These are phyloP conservation scores for Cataglyphis hispanica DNA, from an alignment of 1,140 invertebrate genomes.

Conservation along the genomic window DNA sequence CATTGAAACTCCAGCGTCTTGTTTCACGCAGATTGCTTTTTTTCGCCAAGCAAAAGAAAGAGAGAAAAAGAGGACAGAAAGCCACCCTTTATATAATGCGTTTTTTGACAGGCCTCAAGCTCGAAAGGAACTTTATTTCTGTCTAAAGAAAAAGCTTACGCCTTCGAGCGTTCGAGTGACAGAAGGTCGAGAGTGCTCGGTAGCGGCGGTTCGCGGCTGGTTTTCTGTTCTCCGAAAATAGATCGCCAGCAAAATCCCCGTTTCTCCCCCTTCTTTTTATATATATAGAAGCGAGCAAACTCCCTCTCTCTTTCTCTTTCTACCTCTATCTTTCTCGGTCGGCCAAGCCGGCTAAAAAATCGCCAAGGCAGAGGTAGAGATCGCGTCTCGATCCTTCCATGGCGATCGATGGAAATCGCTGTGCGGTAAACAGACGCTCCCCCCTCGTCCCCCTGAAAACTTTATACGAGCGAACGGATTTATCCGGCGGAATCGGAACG, in stretches of 20 bases:
- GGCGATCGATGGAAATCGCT: constrained; percentile 51
- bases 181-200: constrained; percentile 48
- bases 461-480: constrained; percentile 47
- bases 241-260: constrained; percentile 79
- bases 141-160: constrained; percentile 41
- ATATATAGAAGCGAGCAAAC: constrained; percentile 47
- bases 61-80: not conserved
- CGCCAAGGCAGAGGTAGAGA: constrained; percentile 33
- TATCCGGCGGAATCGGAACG: constrained; percentile 51
- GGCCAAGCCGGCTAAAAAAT: constrained; percentile 53
- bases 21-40: not conserved
- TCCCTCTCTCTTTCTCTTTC: constrained; percentile 62
- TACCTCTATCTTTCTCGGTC: constrained; percentile 75
- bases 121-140: constrained; percentile 56
- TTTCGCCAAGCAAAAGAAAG: not conserved
- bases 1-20: not conserved
- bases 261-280: constrained; percentile 73
- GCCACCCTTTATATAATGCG: constrained; percentile 29
- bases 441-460: not conserved
- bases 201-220: constrained; percentile 64
- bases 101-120: constrained; percentile 34
- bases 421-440: constrained; percentile 49
- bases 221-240: constrained; percentile 85
- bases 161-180: constrained; percentile 42
- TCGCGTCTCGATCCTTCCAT: constrained; percentile 56